phyloP scores from a whole-genome alignment of 2,888 invertebrate genomes.

The Caenorhabditis sulstoni region DNA sequence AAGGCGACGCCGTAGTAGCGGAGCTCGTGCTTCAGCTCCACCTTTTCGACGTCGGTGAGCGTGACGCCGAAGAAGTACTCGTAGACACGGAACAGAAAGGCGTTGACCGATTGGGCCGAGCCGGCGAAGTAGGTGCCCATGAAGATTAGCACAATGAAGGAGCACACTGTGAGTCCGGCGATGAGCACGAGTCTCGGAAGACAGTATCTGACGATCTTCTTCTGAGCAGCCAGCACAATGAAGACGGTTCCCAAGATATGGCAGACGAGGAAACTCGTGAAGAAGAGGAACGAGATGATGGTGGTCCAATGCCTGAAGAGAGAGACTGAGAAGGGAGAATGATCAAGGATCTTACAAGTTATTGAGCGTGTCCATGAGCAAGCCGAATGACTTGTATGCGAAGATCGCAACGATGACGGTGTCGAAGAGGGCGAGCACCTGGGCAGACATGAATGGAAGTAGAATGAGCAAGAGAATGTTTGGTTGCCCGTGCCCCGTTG shows the following conservation, averaged over 20 bases:
- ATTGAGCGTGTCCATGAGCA: constrained; percentile 50
- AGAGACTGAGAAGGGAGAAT: background rate
- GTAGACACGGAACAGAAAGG: constrained; percentile 53
- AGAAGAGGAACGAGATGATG: constrained; percentile 59
- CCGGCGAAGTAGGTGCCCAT: constrained; percentile 70
- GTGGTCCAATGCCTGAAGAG: constrained; percentile 65
- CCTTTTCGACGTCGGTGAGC: constrained; percentile 55
- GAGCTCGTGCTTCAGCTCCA: constrained; percentile 60
- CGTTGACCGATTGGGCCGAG: constrained; percentile 67
- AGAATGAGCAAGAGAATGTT: constrained; percentile 2
- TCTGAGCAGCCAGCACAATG: constrained; percentile 61
- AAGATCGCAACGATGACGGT: constrained; percentile 62
- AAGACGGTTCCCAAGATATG: constrained; percentile 66
- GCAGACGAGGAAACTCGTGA: constrained; percentile 61
- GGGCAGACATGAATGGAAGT: background rate
- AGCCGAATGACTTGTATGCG: constrained; percentile 59
- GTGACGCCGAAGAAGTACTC: constrained; percentile 63
- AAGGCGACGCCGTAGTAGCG: constrained; percentile 61
- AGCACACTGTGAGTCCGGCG: constrained; percentile 64
- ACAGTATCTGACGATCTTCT: constrained; percentile 64
- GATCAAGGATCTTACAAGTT: constrained; percentile 53
- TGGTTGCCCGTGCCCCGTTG: background rate
- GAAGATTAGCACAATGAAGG: constrained; percentile 59
- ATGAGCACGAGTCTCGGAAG: constrained; percentile 65
- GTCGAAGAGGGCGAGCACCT: constrained; percentile 68